phyloP scores from a whole-genome alignment of 2,797 vertebrate genomes.

The Danionella dracula region DNA sequence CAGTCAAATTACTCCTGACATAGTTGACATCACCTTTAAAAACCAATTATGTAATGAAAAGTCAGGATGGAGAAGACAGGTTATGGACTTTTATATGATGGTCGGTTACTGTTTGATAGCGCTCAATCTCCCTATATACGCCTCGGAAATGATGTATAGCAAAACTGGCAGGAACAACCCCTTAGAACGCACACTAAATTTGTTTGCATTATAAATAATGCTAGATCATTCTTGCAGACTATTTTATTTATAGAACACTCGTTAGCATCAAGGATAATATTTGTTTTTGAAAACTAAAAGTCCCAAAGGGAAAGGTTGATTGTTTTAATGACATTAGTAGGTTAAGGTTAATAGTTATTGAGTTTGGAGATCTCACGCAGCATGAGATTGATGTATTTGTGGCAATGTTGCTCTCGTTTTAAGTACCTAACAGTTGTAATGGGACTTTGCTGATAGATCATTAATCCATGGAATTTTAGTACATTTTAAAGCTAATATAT shows the following conservation, averaged over 20 bases:
- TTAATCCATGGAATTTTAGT: not conserved
- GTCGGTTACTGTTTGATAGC: not conserved
- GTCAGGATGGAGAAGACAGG: slow-evolving; percentile 2
- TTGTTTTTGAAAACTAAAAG: not conserved
- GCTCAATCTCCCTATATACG: slow-evolving; percentile 25
- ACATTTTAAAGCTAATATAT: not conserved
- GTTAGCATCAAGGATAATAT: not conserved
- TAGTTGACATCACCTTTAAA: slow-evolving; percentile 33
- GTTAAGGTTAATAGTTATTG: not conserved
- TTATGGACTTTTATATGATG: slow-evolving; percentile 5
- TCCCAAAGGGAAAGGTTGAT: not conserved
- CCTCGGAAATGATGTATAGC: slow-evolving; percentile 26
- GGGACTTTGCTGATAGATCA: not conserved
- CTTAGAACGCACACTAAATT: slow-evolving; percentile 27
- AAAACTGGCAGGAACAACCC: slow-evolving; percentile 22
- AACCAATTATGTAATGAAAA: slow-evolving; percentile 28
- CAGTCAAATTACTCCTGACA: slow-evolving; percentile 41
- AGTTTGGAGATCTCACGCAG: not conserved
- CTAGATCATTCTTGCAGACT: not conserved
- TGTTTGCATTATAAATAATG: slow-evolving; percentile 32
- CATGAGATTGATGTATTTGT: not conserved
- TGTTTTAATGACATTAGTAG: not conserved
- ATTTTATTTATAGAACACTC: not conserved
- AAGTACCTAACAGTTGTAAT: not conserved
- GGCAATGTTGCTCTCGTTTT: not conserved